A percentile compares a stretch with the other conserved stretches of the same genome.
Evolutionary conservation across 1,140 invertebrate species (phyloP).

Genomic region (Amphibalanus amphitrite): DNA sequence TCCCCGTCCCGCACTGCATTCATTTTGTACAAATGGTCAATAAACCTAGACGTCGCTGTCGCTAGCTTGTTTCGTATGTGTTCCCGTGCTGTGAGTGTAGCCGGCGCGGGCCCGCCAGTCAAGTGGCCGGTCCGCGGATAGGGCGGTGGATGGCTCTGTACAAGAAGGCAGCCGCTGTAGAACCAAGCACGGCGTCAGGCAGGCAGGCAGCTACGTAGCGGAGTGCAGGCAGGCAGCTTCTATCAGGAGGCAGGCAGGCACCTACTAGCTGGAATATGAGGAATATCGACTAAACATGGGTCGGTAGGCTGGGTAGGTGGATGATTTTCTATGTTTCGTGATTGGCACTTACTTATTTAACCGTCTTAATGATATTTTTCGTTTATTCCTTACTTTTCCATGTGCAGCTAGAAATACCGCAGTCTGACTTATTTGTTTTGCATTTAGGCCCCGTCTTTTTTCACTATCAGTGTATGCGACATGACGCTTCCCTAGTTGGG

Average conservation of each 20-base stretch:
- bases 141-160: background rate
- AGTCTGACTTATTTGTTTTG: no score
- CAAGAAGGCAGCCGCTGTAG: background rate
- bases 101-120: background rate
- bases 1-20: background rate
- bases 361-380: no score
- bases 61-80: background rate
- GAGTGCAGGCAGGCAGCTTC: background rate
- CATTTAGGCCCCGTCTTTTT: no score
- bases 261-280: background rate
- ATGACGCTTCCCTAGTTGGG: no score
- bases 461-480: no score
- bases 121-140: background rate
- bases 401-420: no score
- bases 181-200: background rate
- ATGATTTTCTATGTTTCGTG: background rate
- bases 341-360: background rate
- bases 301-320: slow-evolving; percentile 1
- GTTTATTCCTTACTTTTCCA: no score
- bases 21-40: background rate
- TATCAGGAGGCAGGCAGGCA: background rate
- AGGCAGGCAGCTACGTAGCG: background rate
- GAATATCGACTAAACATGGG: background rate
- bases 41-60: background rate
- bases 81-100: background rate